Base-by-base conservation (phyloP, 2,113 vertebrate genomes). In the Galbula dea region DNA sequence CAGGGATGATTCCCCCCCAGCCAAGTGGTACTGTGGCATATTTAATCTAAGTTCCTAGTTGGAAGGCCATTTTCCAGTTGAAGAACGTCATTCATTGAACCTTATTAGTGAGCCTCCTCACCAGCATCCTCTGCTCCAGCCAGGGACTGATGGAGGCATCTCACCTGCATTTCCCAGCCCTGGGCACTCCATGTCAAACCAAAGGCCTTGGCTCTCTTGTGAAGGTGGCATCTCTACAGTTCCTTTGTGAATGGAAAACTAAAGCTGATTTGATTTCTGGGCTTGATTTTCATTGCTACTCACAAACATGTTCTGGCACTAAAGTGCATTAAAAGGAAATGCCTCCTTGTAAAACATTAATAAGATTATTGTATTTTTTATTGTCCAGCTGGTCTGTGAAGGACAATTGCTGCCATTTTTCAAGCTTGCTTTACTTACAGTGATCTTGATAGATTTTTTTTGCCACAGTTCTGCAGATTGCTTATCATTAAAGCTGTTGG, bases 1-100 rank as follows among this genome's bases (percentile, higher is more conserved):
- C 89, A 96, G 94, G 91, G 94, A 91, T 81, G 85, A 89, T 81
- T 48, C 41, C 8, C 45, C 83, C 90, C 83, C 51, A 62, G 85
- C 76, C 75, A 69, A 49, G 72, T 34, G 86, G 51, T 76, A 48
- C 58, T 83, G 83, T 69, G 63, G 87, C n/a, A 11, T 75, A 63
- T 67, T 90, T 74, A 51, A 83, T 80, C 41, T 22, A n/a, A 77
- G n/a, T 84, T 74, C 23, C 18, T 83, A 52, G 48, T 58, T 46
- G 15, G 29, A 36, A 84, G 59, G 89, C 91, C 84, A 39, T 96
- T 87, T 89, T 72, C 43, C 75, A 59, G 39, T 32, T 52, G 72
- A 85, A 79, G 52, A 17, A 91, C 58, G 49, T 66, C 12, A 4
- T 39, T 78, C 21, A 14, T 5, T 82, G 43, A 46, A 15, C 15